phyloP scores from a whole-genome alignment of 2,888 invertebrate genomes.

The Lepidonotus clava region DNA sequence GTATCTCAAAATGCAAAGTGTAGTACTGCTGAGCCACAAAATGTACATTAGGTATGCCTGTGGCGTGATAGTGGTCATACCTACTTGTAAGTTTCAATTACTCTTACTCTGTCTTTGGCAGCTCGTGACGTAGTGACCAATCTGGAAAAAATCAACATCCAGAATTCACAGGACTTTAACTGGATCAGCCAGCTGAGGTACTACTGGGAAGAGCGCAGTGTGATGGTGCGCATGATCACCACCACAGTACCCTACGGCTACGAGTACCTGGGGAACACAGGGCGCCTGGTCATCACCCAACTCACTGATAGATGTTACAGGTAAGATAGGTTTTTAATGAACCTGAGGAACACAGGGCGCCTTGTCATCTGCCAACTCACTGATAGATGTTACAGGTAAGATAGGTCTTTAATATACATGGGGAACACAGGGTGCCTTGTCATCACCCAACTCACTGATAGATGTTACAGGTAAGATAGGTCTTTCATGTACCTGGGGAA shows the following conservation, averaged over 20 bases:
- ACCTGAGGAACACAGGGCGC: slow-evolving; percentile 79
- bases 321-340: slow-evolving; percentile 66
- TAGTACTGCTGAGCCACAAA: no score
- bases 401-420: slow-evolving; percentile 70
- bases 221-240: slow-evolving; percentile 79
- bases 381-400: slow-evolving; percentile 79
- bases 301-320: slow-evolving; percentile 80
- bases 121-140: slow-evolving; percentile 79
- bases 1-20: no score
- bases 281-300: slow-evolving; percentile 80
- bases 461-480: slow-evolving; percentile 78
- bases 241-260: slow-evolving; percentile 80
- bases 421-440: slow-evolving; percentile 79
- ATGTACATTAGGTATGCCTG: no score
- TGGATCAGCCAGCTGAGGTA: slow-evolving; percentile 80
- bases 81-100: no score
- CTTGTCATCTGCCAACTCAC: slow-evolving; percentile 80
- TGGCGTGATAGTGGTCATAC: no score
- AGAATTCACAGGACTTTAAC: slow-evolving; percentile 76
- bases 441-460: slow-evolving; percentile 80
- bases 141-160: slow-evolving; percentile 69
- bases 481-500: slow-evolving; percentile 80
- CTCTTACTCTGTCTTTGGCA: no score
- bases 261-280: slow-evolving; percentile 80
- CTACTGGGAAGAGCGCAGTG: slow-evolving; percentile 77